Percentiles rank a stretch among this genome's conserved stretches.
phyloP scores from a whole-genome alignment of 2,888 invertebrate species.

The Abrostola tripartita region DNA sequence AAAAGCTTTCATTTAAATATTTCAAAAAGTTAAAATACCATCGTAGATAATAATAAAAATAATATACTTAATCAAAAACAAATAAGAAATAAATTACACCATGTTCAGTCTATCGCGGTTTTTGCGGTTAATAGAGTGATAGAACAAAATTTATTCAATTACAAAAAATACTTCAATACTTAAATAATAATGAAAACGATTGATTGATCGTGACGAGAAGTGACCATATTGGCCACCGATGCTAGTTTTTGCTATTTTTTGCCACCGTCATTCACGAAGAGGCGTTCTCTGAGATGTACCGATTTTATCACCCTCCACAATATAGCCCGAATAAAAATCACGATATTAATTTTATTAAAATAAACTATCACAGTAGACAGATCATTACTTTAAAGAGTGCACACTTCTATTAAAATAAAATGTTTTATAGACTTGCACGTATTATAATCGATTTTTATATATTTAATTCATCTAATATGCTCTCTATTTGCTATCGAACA shows the following conservation, averaged over 20 bases:
- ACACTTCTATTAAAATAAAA: slow-evolving; percentile 45
- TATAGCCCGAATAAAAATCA: slow-evolving; percentile 20
- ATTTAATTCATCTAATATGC: slow-evolving; percentile 9
- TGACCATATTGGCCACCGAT: too few species aligned
- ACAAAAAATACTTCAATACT: too few species aligned
- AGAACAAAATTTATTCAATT: slow-evolving; percentile 9
- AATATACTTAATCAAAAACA: slow-evolving; percentile 8
- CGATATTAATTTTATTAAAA: slow-evolving; percentile 29
- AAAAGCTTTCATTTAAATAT: slow-evolving; percentile 9
- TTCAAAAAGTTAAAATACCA: slow-evolving; percentile 23
- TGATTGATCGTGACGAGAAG: background rate
- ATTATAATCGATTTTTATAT: slow-evolving; percentile 38
- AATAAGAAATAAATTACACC: slow-evolving; percentile 18
- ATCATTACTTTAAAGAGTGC: slow-evolving; percentile 55
- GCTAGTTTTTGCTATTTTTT: too few species aligned
- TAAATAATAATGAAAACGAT: too few species aligned
- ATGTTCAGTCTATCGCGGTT: slow-evolving; percentile 41
- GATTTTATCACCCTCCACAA: slow-evolving; percentile 18
- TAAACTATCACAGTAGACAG: slow-evolving; percentile 68
- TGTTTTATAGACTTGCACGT: slow-evolving; percentile 58
- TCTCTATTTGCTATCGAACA: slow-evolving; percentile 1
- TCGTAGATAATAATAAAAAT: slow-evolving; percentile 14
- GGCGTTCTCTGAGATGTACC: background rate
- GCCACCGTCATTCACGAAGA: too few species aligned
- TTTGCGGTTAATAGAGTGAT: slow-evolving; percentile 16